Conservation (phyloP, 2,888 invertebrate genomes). For the Oscheius onirici region DNA sequence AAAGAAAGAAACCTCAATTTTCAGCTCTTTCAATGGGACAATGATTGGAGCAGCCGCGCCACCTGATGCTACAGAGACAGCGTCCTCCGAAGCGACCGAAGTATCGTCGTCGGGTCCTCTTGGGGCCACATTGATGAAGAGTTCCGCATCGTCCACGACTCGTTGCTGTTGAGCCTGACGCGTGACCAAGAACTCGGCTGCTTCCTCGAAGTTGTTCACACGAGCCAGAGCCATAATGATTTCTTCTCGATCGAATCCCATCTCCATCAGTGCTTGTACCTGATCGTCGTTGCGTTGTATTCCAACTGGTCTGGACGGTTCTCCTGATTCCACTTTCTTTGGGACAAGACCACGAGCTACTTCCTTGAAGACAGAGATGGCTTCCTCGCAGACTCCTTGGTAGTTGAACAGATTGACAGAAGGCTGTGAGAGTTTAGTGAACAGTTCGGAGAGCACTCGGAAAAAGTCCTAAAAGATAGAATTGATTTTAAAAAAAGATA, state of each 20-base stretch:
- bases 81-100: background rate
- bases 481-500: background rate
- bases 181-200: constrained; percentile 38
- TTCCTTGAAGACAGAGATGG: constrained; percentile 53
- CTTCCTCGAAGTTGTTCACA: constrained; percentile 33
- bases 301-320: background rate
- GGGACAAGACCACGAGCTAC: constrained; percentile 27
- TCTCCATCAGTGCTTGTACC: constrained; percentile 49
- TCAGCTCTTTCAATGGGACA: constrained; percentile 43
- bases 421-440: constrained; percentile 34
- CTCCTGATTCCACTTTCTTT: background rate
- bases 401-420: constrained; percentile 37
- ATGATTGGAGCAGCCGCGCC: constrained; percentile 28
- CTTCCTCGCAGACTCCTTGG: constrained; percentile 42
- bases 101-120: background rate
- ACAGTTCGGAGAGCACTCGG: constrained; percentile 30
- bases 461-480: constrained; percentile 38
- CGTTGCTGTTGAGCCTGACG: background rate
- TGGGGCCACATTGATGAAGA: background rate
- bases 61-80: background rate
- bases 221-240: constrained; percentile 48
- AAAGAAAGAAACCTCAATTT: constrained; percentile 38
- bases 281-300: constrained; percentile 1
- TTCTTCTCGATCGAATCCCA: constrained; percentile 60
- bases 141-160: background rate